Evolutionary conservation across 2,888 invertebrate genomes (phyloP).

Genomic region (Lymantria dispar): DNA sequence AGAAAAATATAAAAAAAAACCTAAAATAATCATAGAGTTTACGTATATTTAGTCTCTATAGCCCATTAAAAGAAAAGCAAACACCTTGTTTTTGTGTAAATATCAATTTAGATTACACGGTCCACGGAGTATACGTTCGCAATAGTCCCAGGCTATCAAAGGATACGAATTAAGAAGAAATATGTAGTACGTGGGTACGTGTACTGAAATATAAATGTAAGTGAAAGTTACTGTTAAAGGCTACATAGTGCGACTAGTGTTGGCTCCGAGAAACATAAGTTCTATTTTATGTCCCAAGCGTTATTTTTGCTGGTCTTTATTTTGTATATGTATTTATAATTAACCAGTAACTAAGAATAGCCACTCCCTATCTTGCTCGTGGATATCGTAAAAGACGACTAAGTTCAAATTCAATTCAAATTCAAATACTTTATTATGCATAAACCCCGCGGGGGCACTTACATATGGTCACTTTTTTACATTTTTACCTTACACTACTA

Average conservation of each 20-base stretch:
- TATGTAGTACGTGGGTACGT: conserved; percentile 55
- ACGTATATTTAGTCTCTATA: conserved; percentile 17
- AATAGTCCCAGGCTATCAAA: conserved; percentile 39
- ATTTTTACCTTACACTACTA: no score
- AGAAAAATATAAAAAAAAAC: no score
- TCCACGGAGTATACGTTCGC: conserved; percentile 37
- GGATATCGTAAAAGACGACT: no score
- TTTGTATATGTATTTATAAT: no score
- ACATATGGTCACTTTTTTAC: no score
- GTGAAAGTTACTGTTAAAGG: conserved; percentile 43
- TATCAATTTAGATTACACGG: conserved; percentile 50
- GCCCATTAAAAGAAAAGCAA: conserved; percentile 19
- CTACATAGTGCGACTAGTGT: conserved; percentile 21
- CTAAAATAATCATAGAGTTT: conserved; percentile 5
- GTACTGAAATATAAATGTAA: conserved; percentile 41
- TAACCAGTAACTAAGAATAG: no score
- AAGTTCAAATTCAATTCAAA: no score
- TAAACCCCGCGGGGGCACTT: no score
- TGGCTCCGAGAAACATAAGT: conserved; percentile 11
- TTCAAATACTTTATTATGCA: no score
- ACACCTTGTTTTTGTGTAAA: conserved; percentile 40
- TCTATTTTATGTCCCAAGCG: conserved; percentile 6
- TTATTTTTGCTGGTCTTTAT: conserved; percentile 4
- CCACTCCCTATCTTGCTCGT: no score
- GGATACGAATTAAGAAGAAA: conserved; percentile 57